These are phyloP conservation scores for Pachypanchax playfairii DNA, from an alignment of 2,113 vertebrate genomes.

Conservation along the genomic window DNA sequence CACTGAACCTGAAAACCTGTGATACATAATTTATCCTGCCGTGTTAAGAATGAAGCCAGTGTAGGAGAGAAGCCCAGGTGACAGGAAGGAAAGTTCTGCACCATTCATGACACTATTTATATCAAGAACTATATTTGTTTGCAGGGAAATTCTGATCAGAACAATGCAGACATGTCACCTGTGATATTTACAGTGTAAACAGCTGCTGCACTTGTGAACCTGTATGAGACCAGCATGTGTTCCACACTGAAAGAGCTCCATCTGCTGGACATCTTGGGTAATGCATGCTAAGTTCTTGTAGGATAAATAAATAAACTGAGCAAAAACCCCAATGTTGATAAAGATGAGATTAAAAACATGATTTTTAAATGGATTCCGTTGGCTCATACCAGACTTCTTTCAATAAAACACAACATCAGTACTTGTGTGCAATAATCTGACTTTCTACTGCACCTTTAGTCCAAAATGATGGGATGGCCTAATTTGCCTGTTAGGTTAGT, in stretches of 20 bases:
- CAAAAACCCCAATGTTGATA: not conserved
- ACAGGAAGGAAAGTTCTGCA: not conserved
- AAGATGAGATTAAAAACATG: not conserved
- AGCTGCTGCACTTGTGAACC: slow-evolving; percentile 2
- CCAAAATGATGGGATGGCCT: not conserved
- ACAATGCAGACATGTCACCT: not conserved
- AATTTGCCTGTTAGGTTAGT: slow-evolving; percentile 1
- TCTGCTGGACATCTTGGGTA: slow-evolving; percentile 67
- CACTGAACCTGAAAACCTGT: slow-evolving; percentile 33
- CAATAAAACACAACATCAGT: not conserved
- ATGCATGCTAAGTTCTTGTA: slow-evolving; percentile 10
- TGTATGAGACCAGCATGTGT: slow-evolving; percentile 2
- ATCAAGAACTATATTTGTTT: slow-evolving; percentile 5
- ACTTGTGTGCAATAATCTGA: not conserved
- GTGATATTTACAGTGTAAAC: slow-evolving; percentile 5
- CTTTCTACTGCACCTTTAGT: not conserved
- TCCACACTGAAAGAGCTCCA: slow-evolving; percentile 52
- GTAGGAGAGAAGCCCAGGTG: not conserved
- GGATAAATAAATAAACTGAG: not conserved
- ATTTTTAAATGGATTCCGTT: not conserved
- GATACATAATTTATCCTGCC: slow-evolving; percentile 51
- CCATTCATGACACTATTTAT: slow-evolving; percentile 6
- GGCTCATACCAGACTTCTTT: not conserved
- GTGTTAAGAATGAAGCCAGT: not conserved
- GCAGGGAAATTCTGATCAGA: not conserved